Evolutionary conservation across 2,113 vertebrate genomes (phyloP).

Genomic region (Datnioides undecimradiatus): DNA sequence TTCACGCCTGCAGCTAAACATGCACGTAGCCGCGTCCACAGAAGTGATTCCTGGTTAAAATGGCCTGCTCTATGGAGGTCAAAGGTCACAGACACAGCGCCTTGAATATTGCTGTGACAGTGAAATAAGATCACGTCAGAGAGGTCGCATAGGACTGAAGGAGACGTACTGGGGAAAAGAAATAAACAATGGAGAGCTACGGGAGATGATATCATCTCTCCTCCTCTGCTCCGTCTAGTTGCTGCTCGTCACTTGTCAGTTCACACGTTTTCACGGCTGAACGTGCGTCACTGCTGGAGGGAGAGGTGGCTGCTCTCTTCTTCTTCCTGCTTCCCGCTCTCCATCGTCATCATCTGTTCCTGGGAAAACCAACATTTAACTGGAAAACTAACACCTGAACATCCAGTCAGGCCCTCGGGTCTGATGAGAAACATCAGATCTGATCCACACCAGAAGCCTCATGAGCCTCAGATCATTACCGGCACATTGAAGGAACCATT

Average conservation of each 20-base stretch:
- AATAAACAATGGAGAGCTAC: not conserved
- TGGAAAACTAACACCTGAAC: not conserved
- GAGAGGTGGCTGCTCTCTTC: not conserved
- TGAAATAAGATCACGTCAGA: not conserved
- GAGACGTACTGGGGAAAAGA: not conserved
- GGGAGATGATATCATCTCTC: not conserved
- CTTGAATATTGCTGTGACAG: not conserved
- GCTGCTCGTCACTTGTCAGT: not conserved
- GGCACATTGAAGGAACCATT: slow-evolving; percentile 12
- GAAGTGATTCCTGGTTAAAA: not conserved
- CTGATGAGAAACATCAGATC: not conserved
- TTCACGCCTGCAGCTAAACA: not conserved
- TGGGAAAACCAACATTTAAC: not conserved
- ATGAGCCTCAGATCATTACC: not conserved
- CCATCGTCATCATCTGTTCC: not conserved
- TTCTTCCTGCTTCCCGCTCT: not conserved
- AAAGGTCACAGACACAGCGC: not conserved
- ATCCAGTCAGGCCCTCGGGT: not conserved
- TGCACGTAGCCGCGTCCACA: not conserved
- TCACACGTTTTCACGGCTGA: slow-evolving; percentile 3
- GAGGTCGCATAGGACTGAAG: not conserved
- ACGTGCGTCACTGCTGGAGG: not conserved
- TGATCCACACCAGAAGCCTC: no score
- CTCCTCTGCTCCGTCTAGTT: slow-evolving; percentile 3
- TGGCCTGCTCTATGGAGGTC: not conserved